These are phyloP conservation scores for Macrosteles quadrilineatus DNA, from an alignment of 1,140 invertebrate genomes.

Conservation along the genomic window DNA sequence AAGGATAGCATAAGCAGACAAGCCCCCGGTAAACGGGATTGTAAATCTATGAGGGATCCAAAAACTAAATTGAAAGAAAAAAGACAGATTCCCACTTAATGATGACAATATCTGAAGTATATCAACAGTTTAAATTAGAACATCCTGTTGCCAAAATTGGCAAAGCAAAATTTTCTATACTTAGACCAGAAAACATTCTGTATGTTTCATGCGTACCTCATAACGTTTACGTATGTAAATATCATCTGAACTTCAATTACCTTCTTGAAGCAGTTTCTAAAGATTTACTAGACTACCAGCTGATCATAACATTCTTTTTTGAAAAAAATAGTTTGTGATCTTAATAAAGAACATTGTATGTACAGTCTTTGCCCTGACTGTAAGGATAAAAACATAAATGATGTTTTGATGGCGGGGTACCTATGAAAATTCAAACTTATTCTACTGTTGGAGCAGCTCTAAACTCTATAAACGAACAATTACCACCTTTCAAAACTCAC, in stretches of 20 bases:
- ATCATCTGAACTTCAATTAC: conserved; percentile 13
- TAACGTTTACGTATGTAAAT: conserved; percentile 15
- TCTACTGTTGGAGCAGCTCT: not conserved
- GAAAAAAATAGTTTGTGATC: not conserved
- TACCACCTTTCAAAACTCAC: conserved; percentile 12
- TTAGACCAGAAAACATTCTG: conserved; percentile 16
- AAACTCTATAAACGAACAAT: not conserved
- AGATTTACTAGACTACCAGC: conserved; percentile 6
- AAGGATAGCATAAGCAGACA: not conserved
- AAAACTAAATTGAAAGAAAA: conserved; percentile 9
- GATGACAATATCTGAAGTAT: conserved; percentile 2
- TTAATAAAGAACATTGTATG: conserved; percentile 13
- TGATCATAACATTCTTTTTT: conserved; percentile 9
- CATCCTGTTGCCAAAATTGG: conserved; percentile 11
- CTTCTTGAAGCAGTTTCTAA: not conserved
- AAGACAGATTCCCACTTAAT: not conserved
- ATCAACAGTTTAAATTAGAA: not conserved
- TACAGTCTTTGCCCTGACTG: not conserved
- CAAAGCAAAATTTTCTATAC: not conserved
- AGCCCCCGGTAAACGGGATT: not conserved
- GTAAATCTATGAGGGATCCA: conserved; percentile 2
- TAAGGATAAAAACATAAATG: conserved; percentile 17
- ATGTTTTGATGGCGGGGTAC: not conserved
- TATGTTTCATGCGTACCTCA: conserved; percentile 8
- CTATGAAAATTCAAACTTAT: not conserved